Conservation (phyloP, 1,140 invertebrate genomes). For the Trichonephila inaurata region DNA sequence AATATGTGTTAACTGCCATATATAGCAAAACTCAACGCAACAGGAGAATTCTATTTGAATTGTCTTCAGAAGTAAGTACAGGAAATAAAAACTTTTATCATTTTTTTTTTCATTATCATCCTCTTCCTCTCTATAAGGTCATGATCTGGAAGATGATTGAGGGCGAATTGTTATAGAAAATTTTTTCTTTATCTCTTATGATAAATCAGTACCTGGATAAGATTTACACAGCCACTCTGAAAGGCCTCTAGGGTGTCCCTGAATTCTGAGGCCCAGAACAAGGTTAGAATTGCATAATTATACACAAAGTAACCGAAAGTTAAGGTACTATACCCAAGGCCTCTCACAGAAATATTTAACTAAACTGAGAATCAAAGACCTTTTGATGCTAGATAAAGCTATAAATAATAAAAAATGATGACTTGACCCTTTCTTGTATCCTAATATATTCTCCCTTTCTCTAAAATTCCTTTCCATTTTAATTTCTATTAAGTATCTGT, state of each 20-base stretch:
- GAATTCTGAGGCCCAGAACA: not conserved
- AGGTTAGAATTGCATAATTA: slow-evolving; percentile 39
- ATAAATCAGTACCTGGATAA: not conserved
- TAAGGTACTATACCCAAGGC: not conserved
- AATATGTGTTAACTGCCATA: too few species aligned
- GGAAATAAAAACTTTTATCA: too few species aligned
- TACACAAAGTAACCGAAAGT: not conserved
- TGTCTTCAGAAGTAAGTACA: too few species aligned
- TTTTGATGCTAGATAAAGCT: not conserved
- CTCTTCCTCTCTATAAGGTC: not conserved
- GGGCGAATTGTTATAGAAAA: not conserved
- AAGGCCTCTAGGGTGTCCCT: not conserved
- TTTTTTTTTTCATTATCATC: not conserved
- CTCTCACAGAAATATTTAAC: not conserved
- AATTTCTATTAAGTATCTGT: too few species aligned
- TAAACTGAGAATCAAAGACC: slow-evolving; percentile 20
- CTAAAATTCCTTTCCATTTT: too few species aligned
- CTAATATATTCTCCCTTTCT: too few species aligned
- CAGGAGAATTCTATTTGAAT: too few species aligned
- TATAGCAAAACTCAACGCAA: too few species aligned
- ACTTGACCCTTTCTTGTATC: too few species aligned
- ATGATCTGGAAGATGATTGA: not conserved
- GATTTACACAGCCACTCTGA: not conserved
- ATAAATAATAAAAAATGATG: too few species aligned
- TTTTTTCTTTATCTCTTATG: not conserved